Evolutionary conservation across 2,888 invertebrate species (phyloP).

Genomic region (Smittia sp.): DNA sequence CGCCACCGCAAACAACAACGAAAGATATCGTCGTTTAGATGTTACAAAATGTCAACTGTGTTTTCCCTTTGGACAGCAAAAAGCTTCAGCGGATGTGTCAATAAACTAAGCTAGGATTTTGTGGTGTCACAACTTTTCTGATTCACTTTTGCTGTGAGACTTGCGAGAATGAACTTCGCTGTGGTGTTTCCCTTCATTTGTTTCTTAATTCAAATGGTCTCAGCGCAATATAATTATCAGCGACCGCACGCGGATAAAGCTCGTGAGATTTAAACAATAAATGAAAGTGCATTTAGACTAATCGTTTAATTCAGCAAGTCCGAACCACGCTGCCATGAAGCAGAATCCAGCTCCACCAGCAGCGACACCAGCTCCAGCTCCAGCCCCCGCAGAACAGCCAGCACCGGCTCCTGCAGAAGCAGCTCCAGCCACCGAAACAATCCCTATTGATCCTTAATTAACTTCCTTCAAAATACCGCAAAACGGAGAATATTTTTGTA

Average conservation of each 20-base stretch:
- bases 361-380: background rate
- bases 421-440: no score
- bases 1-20: conserved; percentile 47
- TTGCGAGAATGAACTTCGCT: background rate
- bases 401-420: background rate
- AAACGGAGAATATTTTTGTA: no score
- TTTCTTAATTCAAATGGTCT: background rate
- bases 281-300: background rate
- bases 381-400: background rate
- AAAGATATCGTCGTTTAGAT: conserved; percentile 52
- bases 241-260: background rate
- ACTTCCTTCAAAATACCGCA: no score
- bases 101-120: background rate
- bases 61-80: background rate
- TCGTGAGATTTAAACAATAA: background rate
- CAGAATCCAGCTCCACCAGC: background rate
- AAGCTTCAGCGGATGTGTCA: background rate
- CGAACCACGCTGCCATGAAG: no score
- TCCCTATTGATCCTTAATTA: no score
- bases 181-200: background rate
- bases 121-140: background rate
- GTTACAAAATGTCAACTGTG: background rate
- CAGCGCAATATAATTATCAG: conserved; percentile 8
- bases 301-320: background rate
- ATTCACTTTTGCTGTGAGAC: background rate